These are phyloP conservation scores for Cyanocitta stelleri DNA, from an alignment of 2,113 vertebrate genomes.

Conservation along the genomic window DNA sequence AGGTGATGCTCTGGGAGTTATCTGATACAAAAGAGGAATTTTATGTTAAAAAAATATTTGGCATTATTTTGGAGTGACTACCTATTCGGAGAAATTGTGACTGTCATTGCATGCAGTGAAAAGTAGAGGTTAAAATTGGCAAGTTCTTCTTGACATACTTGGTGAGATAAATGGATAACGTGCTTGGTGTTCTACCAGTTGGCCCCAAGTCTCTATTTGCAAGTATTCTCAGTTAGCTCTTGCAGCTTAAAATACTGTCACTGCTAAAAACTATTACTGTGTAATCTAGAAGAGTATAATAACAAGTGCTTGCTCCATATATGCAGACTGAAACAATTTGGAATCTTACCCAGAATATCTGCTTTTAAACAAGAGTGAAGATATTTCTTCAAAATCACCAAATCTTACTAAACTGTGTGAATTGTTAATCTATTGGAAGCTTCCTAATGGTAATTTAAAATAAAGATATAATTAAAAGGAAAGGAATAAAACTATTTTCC, in stretches of 20 bases:
- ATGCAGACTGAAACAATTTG: background rate
- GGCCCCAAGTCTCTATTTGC: background rate
- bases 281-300: background rate
- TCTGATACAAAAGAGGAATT: background rate
- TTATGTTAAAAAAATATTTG: background rate
- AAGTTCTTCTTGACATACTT: background rate
- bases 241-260: background rate
- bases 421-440: background rate
- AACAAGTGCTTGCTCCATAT: background rate
- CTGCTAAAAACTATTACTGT: background rate
- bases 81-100: background rate
- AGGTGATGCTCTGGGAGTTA: background rate
- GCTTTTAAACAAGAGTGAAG: slow-evolving; percentile 54
- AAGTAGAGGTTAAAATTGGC: background rate
- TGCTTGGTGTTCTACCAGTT: background rate
- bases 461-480: background rate
- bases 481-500: background rate
- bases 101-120: background rate
- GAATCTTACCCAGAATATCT: slow-evolving; percentile 4
- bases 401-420: background rate
- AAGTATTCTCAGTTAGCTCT: background rate
- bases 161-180: background rate
- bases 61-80: background rate
- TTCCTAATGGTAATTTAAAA: background rate
- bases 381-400: background rate